Conservation (phyloP, 2,113 vertebrate genomes). For the Salvator merianae region DNA sequence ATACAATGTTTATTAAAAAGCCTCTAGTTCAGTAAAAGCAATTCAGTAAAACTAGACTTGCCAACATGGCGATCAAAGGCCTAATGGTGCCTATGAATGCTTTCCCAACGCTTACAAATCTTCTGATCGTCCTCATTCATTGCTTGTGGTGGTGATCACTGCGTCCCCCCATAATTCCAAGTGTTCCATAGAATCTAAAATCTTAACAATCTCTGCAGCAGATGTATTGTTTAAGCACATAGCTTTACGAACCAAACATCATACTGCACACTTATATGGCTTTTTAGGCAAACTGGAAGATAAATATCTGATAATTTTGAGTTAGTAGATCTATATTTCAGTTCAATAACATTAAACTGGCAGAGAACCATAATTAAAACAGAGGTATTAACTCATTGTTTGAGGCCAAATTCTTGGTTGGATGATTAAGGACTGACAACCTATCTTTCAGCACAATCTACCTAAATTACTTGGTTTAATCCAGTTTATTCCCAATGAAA, state of each 20-base stretch:
- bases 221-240: too few species aligned
- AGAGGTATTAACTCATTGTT: not conserved
- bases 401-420: not conserved
- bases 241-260: not conserved
- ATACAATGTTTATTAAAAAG: not conserved
- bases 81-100: too few species aligned
- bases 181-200: too few species aligned
- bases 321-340: not conserved
- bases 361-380: not conserved
- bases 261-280: not conserved
- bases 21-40: not conserved
- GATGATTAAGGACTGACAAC: slow-evolving; percentile 20
- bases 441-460: slow-evolving; percentile 21
- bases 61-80: too few species aligned
- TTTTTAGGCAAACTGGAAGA: not conserved
- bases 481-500: slow-evolving; percentile 10
- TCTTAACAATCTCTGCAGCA: too few species aligned
- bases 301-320: not conserved
- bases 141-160: too few species aligned
- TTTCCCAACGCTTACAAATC: too few species aligned
- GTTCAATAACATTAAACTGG: not conserved
- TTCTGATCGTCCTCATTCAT: too few species aligned
- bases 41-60: too few species aligned
- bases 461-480: slow-evolving; percentile 17
- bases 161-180: too few species aligned